phyloP scores from a whole-genome alignment of 2,113 vertebrate genomes.

The Aphelocoma coerulescens region DNA sequence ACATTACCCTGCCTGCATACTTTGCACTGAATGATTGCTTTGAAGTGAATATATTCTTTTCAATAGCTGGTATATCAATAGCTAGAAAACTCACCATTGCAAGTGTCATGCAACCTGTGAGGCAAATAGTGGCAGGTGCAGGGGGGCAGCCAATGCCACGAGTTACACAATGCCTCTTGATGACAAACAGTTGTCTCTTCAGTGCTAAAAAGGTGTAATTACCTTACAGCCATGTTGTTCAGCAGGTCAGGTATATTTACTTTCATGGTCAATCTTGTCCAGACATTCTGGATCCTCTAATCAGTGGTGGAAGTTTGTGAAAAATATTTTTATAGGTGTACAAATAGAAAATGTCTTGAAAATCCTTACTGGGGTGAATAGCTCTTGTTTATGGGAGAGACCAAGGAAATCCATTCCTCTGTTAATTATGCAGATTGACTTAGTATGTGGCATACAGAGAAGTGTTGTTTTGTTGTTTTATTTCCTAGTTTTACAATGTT shows the following conservation, averaged over 20 bases:
- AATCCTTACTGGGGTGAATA: not conserved
- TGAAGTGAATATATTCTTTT: not conserved
- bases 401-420: not conserved
- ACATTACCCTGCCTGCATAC: not conserved
- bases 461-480: not conserved
- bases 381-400: not conserved
- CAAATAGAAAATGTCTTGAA: not conserved
- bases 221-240: not conserved
- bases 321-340: not conserved
- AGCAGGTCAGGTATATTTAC: not conserved
- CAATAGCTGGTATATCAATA: not conserved
- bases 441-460: not conserved
- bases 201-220: not conserved
- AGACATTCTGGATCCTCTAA: not conserved
- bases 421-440: not conserved
- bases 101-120: not conserved
- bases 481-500: not conserved
- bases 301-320: not conserved
- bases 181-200: not conserved
- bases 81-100: not conserved
- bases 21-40: not conserved
- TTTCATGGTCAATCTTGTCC: not conserved
- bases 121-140: not conserved
- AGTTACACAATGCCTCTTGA: not conserved
- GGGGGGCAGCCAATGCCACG: not conserved